Percentiles rank a stretch among this genome's conserved stretches.
Conservation (phyloP, 1,140 invertebrate species). For the Trissolcus basalis region DNA sequence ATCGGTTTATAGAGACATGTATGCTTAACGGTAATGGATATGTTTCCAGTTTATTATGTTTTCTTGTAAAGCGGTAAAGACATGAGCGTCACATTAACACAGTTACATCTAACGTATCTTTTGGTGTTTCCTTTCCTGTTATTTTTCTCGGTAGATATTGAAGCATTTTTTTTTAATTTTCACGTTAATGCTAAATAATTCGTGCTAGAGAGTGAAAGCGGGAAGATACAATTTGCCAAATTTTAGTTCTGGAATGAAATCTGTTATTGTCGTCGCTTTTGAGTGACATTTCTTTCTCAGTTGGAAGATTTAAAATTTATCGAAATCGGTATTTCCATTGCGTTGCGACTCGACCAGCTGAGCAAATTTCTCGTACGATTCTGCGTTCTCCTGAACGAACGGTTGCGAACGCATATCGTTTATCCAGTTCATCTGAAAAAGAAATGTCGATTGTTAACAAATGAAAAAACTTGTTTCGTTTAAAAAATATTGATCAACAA, state of each 20-base stretch:
- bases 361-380: constrained; percentile 53
- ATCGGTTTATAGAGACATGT: background rate
- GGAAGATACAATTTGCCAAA: constrained; percentile 20
- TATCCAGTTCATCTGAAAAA: constrained; percentile 62
- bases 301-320: constrained; percentile 40
- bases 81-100: background rate
- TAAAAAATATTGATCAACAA: background rate
- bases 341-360: constrained; percentile 49
- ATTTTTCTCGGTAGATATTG: constrained; percentile 4
- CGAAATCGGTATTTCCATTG: constrained; percentile 45
- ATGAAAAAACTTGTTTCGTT: background rate
- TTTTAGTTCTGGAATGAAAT: constrained; percentile 7
- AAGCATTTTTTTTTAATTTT: background rate
- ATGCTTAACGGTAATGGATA: constrained; percentile 14
- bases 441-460: background rate
- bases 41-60: constrained; percentile 16
- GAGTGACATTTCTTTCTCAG: background rate
- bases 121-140: constrained; percentile 12
- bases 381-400: constrained; percentile 53
- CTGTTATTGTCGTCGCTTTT: constrained; percentile 32
- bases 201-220: constrained; percentile 30
- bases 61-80: constrained; percentile 17
- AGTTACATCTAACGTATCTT: constrained; percentile 4
- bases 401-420: constrained; percentile 54
- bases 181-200: constrained; percentile 21